A percentile compares a stretch with the other conserved stretches of the same genome.
These are phyloP conservation scores for Oegoconia quadripuncta DNA, from an alignment of 2,888 invertebrate genomes.

Conservation along the genomic window DNA sequence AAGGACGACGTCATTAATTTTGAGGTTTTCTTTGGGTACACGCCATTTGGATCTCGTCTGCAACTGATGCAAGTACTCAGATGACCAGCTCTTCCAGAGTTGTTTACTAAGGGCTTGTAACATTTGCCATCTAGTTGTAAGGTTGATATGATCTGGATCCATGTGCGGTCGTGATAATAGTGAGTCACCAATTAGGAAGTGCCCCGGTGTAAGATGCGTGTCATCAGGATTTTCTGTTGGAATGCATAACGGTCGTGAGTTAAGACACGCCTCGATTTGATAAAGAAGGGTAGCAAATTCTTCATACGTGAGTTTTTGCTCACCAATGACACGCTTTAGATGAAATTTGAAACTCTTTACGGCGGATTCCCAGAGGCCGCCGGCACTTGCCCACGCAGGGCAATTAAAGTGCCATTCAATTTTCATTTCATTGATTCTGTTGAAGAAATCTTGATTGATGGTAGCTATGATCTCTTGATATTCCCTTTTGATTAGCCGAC, in stretches of 20 bases:
- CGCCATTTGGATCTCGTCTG: constrained; percentile 14
- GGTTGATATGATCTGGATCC: background rate
- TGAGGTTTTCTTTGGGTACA: constrained; percentile 10
- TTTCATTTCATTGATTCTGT: no score
- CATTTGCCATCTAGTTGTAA: constrained; percentile 13
- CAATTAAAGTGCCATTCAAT: no score
- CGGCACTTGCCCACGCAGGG: no score
- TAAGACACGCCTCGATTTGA: constrained; percentile 20
- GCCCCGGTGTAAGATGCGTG: constrained; percentile 22
- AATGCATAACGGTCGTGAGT: constrained; percentile 20
- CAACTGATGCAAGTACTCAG: constrained; percentile 9
- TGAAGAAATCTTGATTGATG: constrained; percentile 3
- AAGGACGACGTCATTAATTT: constrained; percentile 3
- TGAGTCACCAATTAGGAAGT: constrained; percentile 20
- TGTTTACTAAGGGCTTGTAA: no score
- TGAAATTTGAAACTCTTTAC: no score
- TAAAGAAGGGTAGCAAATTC: constrained; percentile 12
- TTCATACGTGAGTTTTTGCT: no score
- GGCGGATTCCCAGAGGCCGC: no score
- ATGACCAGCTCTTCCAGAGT: constrained; percentile 13
- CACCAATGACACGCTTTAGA: no score
- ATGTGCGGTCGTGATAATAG: constrained; percentile 8
- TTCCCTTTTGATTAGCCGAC: constrained; percentile 2
- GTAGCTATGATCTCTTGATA: constrained; percentile 1
- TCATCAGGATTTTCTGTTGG: constrained; percentile 23